Percentiles rank a stretch among this genome's conserved stretches.
phyloP scores from a whole-genome alignment of 2,113 vertebrate genomes.

The Pipa parva region DNA sequence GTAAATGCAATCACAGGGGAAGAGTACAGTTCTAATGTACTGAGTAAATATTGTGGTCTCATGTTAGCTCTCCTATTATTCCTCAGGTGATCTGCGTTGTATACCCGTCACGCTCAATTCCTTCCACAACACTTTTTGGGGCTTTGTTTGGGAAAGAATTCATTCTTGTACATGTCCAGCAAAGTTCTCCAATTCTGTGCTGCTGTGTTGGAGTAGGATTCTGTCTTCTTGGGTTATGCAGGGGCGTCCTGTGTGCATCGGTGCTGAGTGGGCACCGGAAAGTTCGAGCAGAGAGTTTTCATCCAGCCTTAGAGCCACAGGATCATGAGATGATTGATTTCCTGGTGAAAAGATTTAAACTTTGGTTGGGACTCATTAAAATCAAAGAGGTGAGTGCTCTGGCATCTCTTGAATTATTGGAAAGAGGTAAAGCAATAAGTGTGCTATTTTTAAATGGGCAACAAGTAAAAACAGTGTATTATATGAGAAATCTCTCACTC shows the following conservation, averaged over 20 bases:
- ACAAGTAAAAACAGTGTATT: too few species aligned
- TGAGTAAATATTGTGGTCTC: neutral
- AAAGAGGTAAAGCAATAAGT: too few species aligned
- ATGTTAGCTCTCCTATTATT: neutral
- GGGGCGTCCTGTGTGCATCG: slow-evolving; percentile 56
- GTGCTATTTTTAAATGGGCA: too few species aligned
- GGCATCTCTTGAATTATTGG: too few species aligned
- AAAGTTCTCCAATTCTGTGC: slow-evolving; percentile 53
- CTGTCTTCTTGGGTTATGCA: slow-evolving; percentile 53
- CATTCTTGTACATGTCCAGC: slow-evolving; percentile 45
- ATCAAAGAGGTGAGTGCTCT: slow-evolving; percentile 65
- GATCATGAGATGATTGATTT: slow-evolving; percentile 76
- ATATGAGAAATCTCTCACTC: too few species aligned
- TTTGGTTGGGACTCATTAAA: slow-evolving; percentile 74
- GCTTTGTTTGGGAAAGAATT: slow-evolving; percentile 47
- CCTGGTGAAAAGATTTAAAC: slow-evolving; percentile 70
- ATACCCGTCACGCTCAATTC: slow-evolving; percentile 56
- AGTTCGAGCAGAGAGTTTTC: slow-evolving; percentile 55
- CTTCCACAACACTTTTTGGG: slow-evolving; percentile 28
- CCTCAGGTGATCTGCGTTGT: slow-evolving; percentile 62
- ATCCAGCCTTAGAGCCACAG: slow-evolving; percentile 59
- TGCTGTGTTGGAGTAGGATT: slow-evolving; percentile 50
- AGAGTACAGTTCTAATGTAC: neutral
- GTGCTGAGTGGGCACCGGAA: slow-evolving; percentile 54
- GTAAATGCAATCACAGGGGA: slow-evolving; percentile 46